A percentile compares a stretch with the other conserved stretches of the same genome.
Evolutionary conservation across 2,113 vertebrate genomes (phyloP).

Genomic region (Melierax canorus): DNA sequence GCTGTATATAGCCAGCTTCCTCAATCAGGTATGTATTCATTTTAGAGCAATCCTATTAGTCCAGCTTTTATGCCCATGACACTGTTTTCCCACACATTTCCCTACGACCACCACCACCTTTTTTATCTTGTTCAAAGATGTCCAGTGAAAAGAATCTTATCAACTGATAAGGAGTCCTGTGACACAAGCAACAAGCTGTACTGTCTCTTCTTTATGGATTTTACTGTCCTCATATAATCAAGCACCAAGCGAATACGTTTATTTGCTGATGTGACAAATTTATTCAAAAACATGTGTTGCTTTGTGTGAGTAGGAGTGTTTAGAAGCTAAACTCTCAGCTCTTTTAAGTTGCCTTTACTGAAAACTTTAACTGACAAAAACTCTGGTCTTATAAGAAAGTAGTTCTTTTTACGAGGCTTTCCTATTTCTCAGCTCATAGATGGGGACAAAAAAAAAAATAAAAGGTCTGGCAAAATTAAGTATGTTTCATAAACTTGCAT

Average conservation of each 20-base stretch:
- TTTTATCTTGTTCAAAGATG: neutral
- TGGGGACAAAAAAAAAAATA: neutral
- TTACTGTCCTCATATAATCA: neutral
- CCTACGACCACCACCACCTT: fast-evolving
- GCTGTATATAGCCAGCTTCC: neutral
- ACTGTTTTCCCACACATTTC: neutral
- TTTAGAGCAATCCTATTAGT: neutral
- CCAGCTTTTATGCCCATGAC: neutral
- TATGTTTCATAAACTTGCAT: neutral
- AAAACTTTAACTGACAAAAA: neutral
- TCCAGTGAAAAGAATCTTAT: neutral
- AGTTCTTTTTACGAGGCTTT: neutral
- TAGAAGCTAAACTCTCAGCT: neutral
- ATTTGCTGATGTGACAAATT: neutral
- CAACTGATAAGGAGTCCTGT: neutral
- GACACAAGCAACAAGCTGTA: neutral
- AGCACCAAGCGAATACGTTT: neutral
- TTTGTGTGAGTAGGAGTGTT: neutral
- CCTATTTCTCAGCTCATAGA: neutral
- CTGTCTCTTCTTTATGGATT: neutral
- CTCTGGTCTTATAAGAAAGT: neutral
- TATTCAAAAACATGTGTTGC: neutral
- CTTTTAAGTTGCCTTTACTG: neutral
- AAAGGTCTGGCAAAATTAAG: neutral
- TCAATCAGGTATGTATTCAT: neutral